phyloP scores from a whole-genome alignment of 1,140 invertebrate genomes.

The Diabrotica virgifera region DNA sequence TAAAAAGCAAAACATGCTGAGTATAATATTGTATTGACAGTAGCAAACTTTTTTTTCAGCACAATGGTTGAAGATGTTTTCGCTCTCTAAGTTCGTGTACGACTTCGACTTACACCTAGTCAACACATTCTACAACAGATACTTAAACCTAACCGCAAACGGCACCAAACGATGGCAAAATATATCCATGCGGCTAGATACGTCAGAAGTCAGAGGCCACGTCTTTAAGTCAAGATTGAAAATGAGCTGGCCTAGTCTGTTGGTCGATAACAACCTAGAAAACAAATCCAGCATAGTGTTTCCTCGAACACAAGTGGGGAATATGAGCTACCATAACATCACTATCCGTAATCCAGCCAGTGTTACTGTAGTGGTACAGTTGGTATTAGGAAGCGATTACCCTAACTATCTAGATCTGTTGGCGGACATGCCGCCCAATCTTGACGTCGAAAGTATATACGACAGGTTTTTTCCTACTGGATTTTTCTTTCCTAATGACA shows the following conservation, averaged over 20 bases:
- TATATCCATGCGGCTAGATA: conserved; percentile 73
- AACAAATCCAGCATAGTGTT: conserved; percentile 61
- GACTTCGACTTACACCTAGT: conserved; percentile 63
- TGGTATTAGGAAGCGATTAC: conserved; percentile 60
- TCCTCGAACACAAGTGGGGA: conserved; percentile 80
- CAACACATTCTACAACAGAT: conserved; percentile 56
- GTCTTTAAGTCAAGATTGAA: conserved; percentile 68
- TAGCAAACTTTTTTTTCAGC: conserved; percentile 40
- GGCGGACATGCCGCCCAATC: conserved; percentile 50
- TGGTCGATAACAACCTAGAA: conserved; percentile 45
- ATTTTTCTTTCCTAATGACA: conserved; percentile 39
- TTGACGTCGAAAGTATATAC: conserved; percentile 28
- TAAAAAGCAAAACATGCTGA: too few species aligned
- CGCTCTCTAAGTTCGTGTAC: conserved; percentile 59
- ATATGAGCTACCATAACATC: conserved; percentile 64
- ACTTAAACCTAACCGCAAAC: conserved; percentile 54
- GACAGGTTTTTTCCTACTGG: conserved; percentile 24
- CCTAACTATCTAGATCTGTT: conserved; percentile 53
- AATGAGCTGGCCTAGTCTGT: conserved; percentile 69
- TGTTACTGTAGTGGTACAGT: conserved; percentile 59
- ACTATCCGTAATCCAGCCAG: conserved; percentile 62
- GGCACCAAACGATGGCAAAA: conserved; percentile 57
- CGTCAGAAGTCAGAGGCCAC: conserved; percentile 69
- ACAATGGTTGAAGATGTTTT: conserved; percentile 71
- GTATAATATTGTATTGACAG: too few species aligned